These are phyloP conservation scores for Labia minor DNA, from an alignment of 2,888 invertebrate genomes.

Conservation along the genomic window DNA sequence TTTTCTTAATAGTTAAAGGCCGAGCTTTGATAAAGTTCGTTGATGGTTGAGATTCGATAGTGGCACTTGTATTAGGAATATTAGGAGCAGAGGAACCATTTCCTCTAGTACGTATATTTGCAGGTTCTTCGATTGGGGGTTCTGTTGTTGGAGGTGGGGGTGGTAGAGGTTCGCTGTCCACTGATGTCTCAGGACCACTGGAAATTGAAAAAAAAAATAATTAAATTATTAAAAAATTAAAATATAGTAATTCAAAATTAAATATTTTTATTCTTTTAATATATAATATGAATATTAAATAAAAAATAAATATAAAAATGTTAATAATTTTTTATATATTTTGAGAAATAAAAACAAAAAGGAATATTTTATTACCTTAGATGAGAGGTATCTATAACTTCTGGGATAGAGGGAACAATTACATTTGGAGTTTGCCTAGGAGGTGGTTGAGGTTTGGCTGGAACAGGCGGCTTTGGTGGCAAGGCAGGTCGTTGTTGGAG, in stretches of 20 bases:
- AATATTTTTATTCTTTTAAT: conserved; percentile 16
- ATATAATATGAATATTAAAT: neutral
- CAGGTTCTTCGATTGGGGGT: conserved; percentile 24
- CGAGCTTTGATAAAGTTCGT: conserved; percentile 57
- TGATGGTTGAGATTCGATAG: conserved; percentile 29
- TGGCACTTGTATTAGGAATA: conserved; percentile 27
- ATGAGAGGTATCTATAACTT: no score
- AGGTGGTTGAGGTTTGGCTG: conserved; percentile 41
- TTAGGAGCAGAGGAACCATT: conserved; percentile 23
- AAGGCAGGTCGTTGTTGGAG: conserved; percentile 15
- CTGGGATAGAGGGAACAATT: neutral
- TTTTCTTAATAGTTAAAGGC: conserved; percentile 72
- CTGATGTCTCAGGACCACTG: conserved; percentile 9
- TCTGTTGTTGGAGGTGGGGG: conserved; percentile 26
- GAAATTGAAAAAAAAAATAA: neutral
- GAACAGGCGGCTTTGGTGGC: conserved; percentile 58
- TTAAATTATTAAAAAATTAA: conserved; percentile 3
- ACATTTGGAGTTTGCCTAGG: conserved; percentile 39
- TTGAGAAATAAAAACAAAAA: no score
- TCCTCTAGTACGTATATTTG: neutral
- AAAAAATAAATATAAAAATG: no score
- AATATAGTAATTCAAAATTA: conserved; percentile 16
- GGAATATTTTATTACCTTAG: neutral
- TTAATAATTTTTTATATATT: no score
- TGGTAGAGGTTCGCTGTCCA: conserved; percentile 21